Evolutionary conservation across 2,888 invertebrate genomes (phyloP).

Genomic region (Hirudinaria manillensis): DNA sequence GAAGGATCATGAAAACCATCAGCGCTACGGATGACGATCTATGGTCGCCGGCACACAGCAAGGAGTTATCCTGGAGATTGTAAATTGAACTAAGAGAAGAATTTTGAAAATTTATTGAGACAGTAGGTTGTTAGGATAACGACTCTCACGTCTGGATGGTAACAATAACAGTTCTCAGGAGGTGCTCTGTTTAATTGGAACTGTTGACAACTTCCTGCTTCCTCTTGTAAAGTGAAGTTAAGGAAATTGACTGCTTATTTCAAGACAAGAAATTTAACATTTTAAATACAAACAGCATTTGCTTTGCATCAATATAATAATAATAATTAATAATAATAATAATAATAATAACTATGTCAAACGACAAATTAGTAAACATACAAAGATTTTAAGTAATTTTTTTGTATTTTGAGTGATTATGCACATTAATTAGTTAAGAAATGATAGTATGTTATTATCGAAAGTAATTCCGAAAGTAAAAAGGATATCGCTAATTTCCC

Average conservation of each 20-base stretch:
- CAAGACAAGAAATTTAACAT: too few species aligned
- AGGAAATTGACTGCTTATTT: not conserved
- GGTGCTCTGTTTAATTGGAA: not conserved
- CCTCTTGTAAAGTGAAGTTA: not conserved
- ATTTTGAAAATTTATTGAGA: not conserved
- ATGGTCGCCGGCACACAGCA: not conserved
- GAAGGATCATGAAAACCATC: too few species aligned
- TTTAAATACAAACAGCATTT: too few species aligned
- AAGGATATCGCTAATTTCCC: slow-evolving; percentile 32
- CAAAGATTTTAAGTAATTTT: too few species aligned
- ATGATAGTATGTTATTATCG: too few species aligned
- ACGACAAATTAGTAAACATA: not conserved
- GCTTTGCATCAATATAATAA: too few species aligned
- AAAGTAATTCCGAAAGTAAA: not conserved
- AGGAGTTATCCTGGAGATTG: not conserved
- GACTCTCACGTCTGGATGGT: slow-evolving; percentile 18
- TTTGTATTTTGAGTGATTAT: too few species aligned
- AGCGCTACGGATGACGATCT: not conserved
- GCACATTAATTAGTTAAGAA: too few species aligned
- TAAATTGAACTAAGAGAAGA: not conserved
- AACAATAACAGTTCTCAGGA: slow-evolving; percentile 1
- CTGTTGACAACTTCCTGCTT: slow-evolving; percentile 1
- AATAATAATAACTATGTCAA: not conserved
- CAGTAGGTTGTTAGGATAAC: not conserved
- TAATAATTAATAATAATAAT: slow-evolving; percentile 2